Evolutionary conservation across 2,113 vertebrate genomes (phyloP), one percentile per base, ranked within the genome.

Genomic region (Climacteris rufus): DNA sequence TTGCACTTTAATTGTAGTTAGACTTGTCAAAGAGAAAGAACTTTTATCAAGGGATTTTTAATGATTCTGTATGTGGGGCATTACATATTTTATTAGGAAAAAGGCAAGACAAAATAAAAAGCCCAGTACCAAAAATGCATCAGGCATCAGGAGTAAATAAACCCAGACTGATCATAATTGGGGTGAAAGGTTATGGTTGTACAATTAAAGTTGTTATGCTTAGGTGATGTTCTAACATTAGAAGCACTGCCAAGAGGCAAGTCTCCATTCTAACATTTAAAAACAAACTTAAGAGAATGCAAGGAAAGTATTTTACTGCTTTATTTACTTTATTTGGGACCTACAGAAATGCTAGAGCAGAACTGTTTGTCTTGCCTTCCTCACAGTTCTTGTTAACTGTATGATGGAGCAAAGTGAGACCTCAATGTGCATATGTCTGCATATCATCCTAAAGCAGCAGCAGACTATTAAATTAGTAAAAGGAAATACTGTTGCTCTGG

Each of bases 131-230:
- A 5, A 83, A 91, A 90, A 33, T 92, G 39, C 66, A 85, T 53
- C 42, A 92, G 71, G 57, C 60, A 75, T 83, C 15, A 24, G 85
- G 68, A 92, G 94, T 84, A 95, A 97, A 97, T 92, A 97, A 94
- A 83, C 3, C 6, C 37, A 89, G 79, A 40, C 47, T 68, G 76
- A 94, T 84, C 52, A 49, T 93, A 94, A 95, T 75, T 95, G 88
- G 60, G 85, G 90, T 96, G 88, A 96, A 96, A 56, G 90, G 94
- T 97, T 92, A 68, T 59, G n/a, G 76, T 53, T 90, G 72, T 93
- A 81, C 65, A 90, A 90, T 94, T 93, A 83, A 93, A 93, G 59
- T 70, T 94, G 78, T 78, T 95, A 68, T 94, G 65, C 83, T 90
- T 47, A 87, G 69, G 79, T 72, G 64, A 54, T 84, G n/a, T 92